Base-by-base conservation (phyloP, 2,888 invertebrate species). In the Euclidia mi region DNA sequence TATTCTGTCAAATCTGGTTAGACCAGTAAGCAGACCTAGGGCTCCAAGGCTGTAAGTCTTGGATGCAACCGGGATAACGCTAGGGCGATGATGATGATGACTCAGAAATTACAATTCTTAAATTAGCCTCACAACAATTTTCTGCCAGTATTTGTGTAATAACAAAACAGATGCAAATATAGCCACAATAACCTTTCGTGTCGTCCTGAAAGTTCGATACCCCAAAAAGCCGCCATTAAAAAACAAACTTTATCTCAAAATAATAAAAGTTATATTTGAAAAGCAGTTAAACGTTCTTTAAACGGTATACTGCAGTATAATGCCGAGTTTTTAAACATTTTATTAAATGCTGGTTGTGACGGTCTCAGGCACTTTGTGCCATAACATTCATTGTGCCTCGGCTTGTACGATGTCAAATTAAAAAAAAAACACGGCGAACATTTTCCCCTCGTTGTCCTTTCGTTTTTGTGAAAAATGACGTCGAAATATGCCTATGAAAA, bases 321-420 rank as follows among this genome's bases (percentile, higher is more conserved):
- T 56, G 56, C 44, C 10, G 45, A 66, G 51, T 63, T 71, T 63
- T 14, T 51, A 59, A 70, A 67, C 64, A 70, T 66, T 67, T 70
- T 67, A 64, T 73, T 64, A 44, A 66, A 73, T 55, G 65, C 73
- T 49, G 70, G 32, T 42, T 38, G 46, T 51, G 43, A 51, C 43
- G 56, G 42, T 58, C 31, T 15, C 29, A 29, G 47, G 47, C 71
- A n/a, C 74, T 71, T 71, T 71, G 71, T 70, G 67, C 64, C 60
- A 61, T 73, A 56, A 70, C 64, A 64, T 49, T 64, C 67, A 57
- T 62, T 70, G 60, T 66, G 60, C 42, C 56, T 56, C 53, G 56
- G 53, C 46, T 55, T 59, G 56, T 68, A 63, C 50, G 43, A 63
- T 40, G 63, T 55, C 41, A 44, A 66, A 71, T 62, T 52, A 71